Base-by-base conservation (phyloP, 2,797 vertebrate genomes). In the Amblyraja radiata region DNA sequence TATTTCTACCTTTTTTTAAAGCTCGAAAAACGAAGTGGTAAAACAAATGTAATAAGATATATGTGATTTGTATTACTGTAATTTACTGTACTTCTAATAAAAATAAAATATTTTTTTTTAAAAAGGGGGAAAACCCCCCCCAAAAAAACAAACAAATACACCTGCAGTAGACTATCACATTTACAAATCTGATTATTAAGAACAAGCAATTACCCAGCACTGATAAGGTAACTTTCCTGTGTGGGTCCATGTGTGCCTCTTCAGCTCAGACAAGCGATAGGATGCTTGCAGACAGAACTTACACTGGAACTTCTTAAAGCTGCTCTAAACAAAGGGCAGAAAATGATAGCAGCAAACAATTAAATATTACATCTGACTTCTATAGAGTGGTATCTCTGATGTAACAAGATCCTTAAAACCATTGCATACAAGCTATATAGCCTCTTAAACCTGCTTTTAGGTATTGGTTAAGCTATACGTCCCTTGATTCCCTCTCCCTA, bases 231-330 rank as follows among this genome's bases (percentile, higher is more conserved):
- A 93, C 63, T 94, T 94, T 36, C 94, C 94, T 18, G 94, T 94
- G 77, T 94, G 94, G n/a, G 94, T 94, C 94, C 94, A 94, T 0
- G 94, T 94, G 83, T 94, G 94, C 11, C 94, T 84, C 90, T 94
- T 94, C 80, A 94, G 81, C 71, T 94, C 94, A 8, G 94, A 94
- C 36, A 94, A 93, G 13, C 93, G 94, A 73, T 93, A 93, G 81
- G 93, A 94, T 23, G 94, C 93, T 90, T 94, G 94, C 68, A 94
- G 92, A 71, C 94, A 94, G 74, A 94, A 94, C 36, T 94, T 93
- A 91, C 94, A 94, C 74, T 94, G 94, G 92, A 94, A 94, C 93
- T 94, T 94, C 93, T 94, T 94, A 46, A 94, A 80, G 46, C 94
- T 94, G 77, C 94, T 94, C 83, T 11, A 74, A 2, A 65, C 23